Evolutionary conservation across 2,113 vertebrate genomes (phyloP), one percentile per base, ranked within the genome.

Genomic region (Cynocephalus volans): DNA sequence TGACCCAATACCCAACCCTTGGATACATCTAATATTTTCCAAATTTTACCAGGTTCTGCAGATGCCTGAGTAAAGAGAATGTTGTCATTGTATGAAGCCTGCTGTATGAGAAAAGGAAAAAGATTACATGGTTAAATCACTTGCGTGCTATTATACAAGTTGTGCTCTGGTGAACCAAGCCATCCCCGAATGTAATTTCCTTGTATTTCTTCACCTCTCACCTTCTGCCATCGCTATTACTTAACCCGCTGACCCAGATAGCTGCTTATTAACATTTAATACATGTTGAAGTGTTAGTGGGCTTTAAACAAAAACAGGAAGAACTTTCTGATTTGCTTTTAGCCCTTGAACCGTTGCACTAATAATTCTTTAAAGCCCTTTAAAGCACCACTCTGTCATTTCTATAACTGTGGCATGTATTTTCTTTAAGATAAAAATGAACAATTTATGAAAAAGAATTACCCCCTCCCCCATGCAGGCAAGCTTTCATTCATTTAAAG

Each of bases 241-340:
- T 97, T 98, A 97, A 98, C 97, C 97, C 93, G 93, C 89, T 96
- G 96, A 96, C 96, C 97, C 89, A 93, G 69, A 96, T 70, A 97
- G 96, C 96, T 91, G 96, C 96, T 96, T 92, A 97, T 96, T 97
- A 98, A 97, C 96, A 97, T 97, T 93, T 97, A 97, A 98, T 95
- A 96, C 93, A 92, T 96, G 93, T 77, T 18, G 54, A 93, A 97
- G 90, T 92, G 75, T 97, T 84, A 76, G 64, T 93, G 92, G 97
- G 95, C 92, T 97, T 97, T 88, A 93, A 92, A 95, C 96, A 92
- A 84, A 84, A 97, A 95, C 70, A 83, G 60, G 95, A 79, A 95
- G 95, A 98, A 97, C 89, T 93, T 96, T 97, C 93, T 58, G 93
- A 86, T 95, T 97, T 93, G 96, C 95, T 93, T 97, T 97, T 95